Base-by-base conservation (phyloP, 2,113 vertebrate species). In the Chionis minor region DNA sequence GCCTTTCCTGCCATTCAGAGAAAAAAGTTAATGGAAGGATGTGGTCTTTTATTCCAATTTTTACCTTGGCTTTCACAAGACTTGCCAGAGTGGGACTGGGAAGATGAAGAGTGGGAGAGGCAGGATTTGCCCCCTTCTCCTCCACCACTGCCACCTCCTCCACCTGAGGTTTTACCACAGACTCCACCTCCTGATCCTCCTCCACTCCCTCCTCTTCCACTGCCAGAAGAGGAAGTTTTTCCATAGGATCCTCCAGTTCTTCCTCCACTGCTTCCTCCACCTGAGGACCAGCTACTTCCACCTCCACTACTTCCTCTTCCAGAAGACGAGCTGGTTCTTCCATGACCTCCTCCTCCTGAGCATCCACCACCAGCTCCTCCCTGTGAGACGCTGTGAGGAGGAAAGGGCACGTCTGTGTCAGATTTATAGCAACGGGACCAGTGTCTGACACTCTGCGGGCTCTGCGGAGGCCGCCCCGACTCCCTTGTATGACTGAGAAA, bases 51-150 rank as follows among this genome's bases (percentile, higher is more conserved):
- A 33, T 61, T 79, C 22, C 38, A 8, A 2, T 83, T 92, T 79
- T 96, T 96, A 97, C 96, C 96, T 97, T 61, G 77, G 58, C 70
- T 88, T 91, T 85, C 96, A 62, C 18, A 51, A 45, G 89, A 82
- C 28, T 27, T 21, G 4, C 69, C 72, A 51, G 87, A n/a, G 8
- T 91, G 94, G 47, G 88, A 82, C 5, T 94, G 93, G 59, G 93
- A 92, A 26, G 96, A 96, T 56, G 94, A 94, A 42, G 86, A 96
- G 51, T 19, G 88, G 40, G 59, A 93, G 45, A 94, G 78, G 94
- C 88, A 94, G 81, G 83, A 92, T 79, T 79, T 96, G 18, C 77
- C 86, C 10, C 87, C 67, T 90, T 71, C 96, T 91, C 81, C 95
- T 92, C 84, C 94, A 32, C 56, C 66, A 54, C 90, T 63, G 86